These are phyloP conservation scores for Isaurus tuberculatus DNA, from an alignment of 92 coral and sea anemone species.

Conservation along the genomic window DNA sequence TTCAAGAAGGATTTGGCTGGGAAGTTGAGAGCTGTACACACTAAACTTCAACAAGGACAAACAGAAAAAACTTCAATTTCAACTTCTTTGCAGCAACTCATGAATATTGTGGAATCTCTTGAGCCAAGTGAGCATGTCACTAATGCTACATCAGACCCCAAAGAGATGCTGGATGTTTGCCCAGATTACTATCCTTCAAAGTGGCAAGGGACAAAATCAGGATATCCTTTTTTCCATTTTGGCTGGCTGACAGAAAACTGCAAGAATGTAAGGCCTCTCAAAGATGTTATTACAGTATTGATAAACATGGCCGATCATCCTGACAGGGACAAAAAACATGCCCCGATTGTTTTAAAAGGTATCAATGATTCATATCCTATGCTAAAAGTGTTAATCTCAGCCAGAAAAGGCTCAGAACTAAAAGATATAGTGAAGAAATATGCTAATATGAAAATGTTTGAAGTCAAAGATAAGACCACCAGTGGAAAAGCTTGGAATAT, in stretches of 20 bases:
- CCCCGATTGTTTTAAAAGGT: conserved; percentile 25
- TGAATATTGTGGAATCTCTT: conserved; percentile 14
- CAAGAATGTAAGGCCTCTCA: conserved; percentile 47
- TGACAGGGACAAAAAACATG: conserved; percentile 26
- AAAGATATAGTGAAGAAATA: neutral
- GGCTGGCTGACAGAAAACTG: conserved; percentile 61
- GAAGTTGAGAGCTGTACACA: conserved; percentile 11
- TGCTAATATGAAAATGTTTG: conserved; percentile 11
- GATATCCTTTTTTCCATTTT: conserved; percentile 61
- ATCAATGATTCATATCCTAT: conserved; percentile 22
- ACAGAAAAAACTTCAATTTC: neutral
- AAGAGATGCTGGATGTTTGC: conserved; percentile 50
- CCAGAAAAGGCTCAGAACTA: conserved; percentile 28
- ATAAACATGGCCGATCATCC: conserved; percentile 32
- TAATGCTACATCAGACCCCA: neutral
- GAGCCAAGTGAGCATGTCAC: neutral
- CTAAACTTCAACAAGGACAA: conserved; percentile 7
- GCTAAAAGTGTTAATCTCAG: conserved; percentile 12
- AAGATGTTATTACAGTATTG: conserved; percentile 29
- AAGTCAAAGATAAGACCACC: conserved; percentile 7
- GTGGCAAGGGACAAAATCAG: conserved; percentile 52
- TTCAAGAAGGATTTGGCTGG: conserved; percentile 24
- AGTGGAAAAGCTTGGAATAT: conserved; percentile 27
- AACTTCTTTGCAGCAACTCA: conserved; percentile 18
- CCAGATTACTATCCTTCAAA: conserved; percentile 52